A percentile compares a stretch with the other conserved stretches of the same genome.
These are phyloP conservation scores for Xanthorhoe spadicearia DNA, from an alignment of 2,888 invertebrate species.

Conservation along the genomic window DNA sequence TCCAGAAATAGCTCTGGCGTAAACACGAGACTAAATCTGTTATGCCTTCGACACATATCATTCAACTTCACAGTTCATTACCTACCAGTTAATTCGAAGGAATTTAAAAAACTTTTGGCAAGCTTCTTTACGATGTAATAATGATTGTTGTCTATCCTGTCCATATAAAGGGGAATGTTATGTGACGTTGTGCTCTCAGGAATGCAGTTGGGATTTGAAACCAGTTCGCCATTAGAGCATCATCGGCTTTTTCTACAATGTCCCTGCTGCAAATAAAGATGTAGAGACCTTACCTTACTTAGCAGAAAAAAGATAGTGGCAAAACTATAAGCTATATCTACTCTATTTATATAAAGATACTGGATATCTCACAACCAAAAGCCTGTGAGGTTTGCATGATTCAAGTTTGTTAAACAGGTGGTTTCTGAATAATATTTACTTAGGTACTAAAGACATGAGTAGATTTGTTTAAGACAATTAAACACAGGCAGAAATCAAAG, in stretches of 20 bases:
- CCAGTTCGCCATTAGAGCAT: slow-evolving; percentile 59
- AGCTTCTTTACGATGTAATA: background rate
- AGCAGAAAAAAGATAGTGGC: too few species aligned
- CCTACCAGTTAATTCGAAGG: slow-evolving; percentile 12
- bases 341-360: too few species aligned
- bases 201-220: slow-evolving; percentile 56
- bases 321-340: too few species aligned
- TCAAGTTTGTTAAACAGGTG: background rate
- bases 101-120: slow-evolving; percentile 1
- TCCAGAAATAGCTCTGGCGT: slow-evolving; percentile 48
- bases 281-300: background rate
- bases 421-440: background rate
- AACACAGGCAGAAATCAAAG: background rate
- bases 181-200: slow-evolving; percentile 55
- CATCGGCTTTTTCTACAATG: slow-evolving; percentile 48
- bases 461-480: too few species aligned
- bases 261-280: slow-evolving; percentile 41
- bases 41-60: slow-evolving; percentile 35
- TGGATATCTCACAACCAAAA: background rate
- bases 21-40: slow-evolving; percentile 39
- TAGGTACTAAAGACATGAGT: background rate
- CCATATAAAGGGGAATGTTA: slow-evolving; percentile 48
- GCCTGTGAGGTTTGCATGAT: background rate
- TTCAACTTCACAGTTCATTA: slow-evolving; percentile 23
- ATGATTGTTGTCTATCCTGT: slow-evolving; percentile 1